These are phyloP conservation scores for Leguminivora glycinivorella DNA, from an alignment of 1,140 invertebrate species.

Conservation along the genomic window DNA sequence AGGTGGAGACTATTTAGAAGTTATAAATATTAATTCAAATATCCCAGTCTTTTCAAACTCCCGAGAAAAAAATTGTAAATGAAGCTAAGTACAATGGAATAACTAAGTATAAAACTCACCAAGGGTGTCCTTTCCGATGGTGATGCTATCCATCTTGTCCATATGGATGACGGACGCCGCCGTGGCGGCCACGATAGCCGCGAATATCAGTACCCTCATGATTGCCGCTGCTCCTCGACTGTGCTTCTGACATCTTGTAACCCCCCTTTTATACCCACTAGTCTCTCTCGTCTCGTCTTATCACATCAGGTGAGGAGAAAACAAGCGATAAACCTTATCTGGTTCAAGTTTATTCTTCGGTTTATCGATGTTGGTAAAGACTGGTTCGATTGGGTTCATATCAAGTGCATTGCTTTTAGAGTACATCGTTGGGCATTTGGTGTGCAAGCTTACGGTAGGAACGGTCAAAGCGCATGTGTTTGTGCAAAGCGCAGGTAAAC, in stretches of 20 bases:
- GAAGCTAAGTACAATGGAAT: no score
- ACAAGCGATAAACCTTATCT: neutral
- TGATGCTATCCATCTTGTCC: conserved; percentile 38
- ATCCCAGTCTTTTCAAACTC: no score
- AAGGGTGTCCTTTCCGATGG: conserved; percentile 57
- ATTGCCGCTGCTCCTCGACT: conserved; percentile 39
- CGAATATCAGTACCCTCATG: conserved; percentile 59
- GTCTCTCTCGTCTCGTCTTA: conserved; percentile 23
- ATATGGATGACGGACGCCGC: conserved; percentile 55
- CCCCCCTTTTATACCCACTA: conserved; percentile 59
- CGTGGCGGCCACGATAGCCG: conserved; percentile 53
- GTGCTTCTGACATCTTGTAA: conserved; percentile 29
- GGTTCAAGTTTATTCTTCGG: neutral
- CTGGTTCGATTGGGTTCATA: neutral
- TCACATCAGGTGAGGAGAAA: conserved; percentile 16
- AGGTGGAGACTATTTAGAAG: no score
- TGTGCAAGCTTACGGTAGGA: no score
- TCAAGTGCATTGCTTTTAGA: neutral
- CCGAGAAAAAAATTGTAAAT: no score
- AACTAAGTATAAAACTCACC: conserved; percentile 43
- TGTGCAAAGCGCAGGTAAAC: no score
- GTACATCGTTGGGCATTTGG: no score
- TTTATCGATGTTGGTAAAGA: neutral
- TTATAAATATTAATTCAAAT: no score
- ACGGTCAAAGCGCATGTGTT: no score